Percentiles rank a stretch among this genome's conserved stretches.
These are phyloP conservation scores for Oligia latruncula DNA, from an alignment of 2,888 invertebrate genomes.

Conservation along the genomic window DNA sequence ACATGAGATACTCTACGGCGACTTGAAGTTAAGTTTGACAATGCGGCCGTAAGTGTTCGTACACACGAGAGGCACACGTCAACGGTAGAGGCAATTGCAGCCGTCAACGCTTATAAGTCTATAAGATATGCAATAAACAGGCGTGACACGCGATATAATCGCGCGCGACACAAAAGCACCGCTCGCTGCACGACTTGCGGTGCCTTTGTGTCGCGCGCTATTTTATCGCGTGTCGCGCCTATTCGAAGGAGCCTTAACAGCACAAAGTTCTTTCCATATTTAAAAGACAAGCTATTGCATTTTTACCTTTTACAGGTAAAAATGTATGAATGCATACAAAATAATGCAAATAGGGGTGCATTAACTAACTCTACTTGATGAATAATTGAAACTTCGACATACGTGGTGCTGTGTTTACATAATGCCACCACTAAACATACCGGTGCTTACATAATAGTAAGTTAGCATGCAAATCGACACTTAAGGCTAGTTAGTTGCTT, in stretches of 20 bases:
- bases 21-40: not conserved
- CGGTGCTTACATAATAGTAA: constrained; percentile 30
- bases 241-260: too few relatives aligned
- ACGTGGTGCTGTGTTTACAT: constrained; percentile 54
- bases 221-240: too few relatives aligned
- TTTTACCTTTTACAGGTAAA: constrained; percentile 33
- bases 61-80: not conserved
- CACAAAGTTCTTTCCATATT: constrained; percentile 15
- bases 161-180: too few relatives aligned
- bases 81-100: not conserved
- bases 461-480: constrained; percentile 52
- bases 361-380: constrained; percentile 48
- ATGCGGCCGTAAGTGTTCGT: not conserved
- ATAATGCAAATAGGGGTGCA: constrained; percentile 49
- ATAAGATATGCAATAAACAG: too few relatives aligned
- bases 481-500: constrained; percentile 28
- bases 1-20: too few relatives aligned
- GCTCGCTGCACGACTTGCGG: too few relatives aligned
- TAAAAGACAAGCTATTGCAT: constrained; percentile 8
- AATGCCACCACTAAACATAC: constrained; percentile 41
- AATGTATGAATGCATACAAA: constrained; percentile 56
- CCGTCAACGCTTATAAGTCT: not conserved
- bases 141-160: too few relatives aligned
- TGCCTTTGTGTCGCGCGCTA: too few relatives aligned
- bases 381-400: constrained; percentile 60